Conservation (phyloP, 2,797 vertebrate species). For the Mastacembelus armatus region DNA sequence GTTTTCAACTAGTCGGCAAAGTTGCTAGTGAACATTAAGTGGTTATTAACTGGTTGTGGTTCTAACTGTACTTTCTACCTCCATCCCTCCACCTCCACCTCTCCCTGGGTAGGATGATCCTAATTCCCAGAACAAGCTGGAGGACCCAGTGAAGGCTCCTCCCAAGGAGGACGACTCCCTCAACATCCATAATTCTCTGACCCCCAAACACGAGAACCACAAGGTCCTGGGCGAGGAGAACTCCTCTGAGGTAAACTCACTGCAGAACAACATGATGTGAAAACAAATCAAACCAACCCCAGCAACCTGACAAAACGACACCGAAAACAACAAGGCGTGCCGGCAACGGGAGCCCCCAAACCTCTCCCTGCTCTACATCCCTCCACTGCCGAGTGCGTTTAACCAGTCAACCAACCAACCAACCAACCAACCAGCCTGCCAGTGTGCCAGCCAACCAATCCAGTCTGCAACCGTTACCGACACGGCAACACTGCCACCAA, state of each 20-base stretch:
- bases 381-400: slow-evolving; percentile 51
- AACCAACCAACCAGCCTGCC: slow-evolving; percentile 61
- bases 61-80: slow-evolving; percentile 70
- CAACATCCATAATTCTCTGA: slow-evolving; percentile 95
- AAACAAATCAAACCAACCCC: slow-evolving; percentile 42
- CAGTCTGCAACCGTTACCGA: slow-evolving; percentile 71
- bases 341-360: slow-evolving; percentile 52
- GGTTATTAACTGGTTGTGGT: slow-evolving; percentile 20
- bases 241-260: slow-evolving; percentile 91
- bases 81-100: slow-evolving; percentile 50
- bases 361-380: slow-evolving; percentile 22
- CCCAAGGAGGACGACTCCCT: slow-evolving; percentile 93
- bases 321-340: slow-evolving; percentile 51
- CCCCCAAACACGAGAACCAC: slow-evolving; percentile 92
- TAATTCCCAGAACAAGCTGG: slow-evolving; percentile 93
- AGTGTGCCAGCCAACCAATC: slow-evolving; percentile 65
- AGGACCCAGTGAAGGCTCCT: slow-evolving; percentile 94
- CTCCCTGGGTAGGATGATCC: slow-evolving; percentile 86
- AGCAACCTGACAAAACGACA: slow-evolving; percentile 51
- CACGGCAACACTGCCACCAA: slow-evolving; percentile 78
- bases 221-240: slow-evolving; percentile 90
- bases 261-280: slow-evolving; percentile 97
- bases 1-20: slow-evolving; percentile 2
- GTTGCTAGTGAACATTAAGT: neutral
- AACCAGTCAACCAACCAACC: slow-evolving; percentile 64